Evolutionary conservation across 1,140 invertebrate genomes (phyloP).

Genomic region (Epicauta chinensis): DNA sequence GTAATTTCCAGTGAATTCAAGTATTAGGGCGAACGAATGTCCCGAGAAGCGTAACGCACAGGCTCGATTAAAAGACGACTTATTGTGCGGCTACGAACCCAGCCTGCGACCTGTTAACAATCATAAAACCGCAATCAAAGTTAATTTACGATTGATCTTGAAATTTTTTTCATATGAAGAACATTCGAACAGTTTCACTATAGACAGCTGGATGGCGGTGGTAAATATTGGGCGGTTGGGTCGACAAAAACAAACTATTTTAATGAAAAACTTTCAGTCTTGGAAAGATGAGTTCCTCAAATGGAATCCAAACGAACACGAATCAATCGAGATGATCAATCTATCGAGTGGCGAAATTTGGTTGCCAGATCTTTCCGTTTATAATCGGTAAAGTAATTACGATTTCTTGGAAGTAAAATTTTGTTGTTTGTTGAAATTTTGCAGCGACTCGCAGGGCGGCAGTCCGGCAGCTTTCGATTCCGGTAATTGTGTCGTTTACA

Average conservation of each 20-base stretch:
- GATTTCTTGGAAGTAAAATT: too few relatives aligned
- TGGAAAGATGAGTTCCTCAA: conserved; percentile 46
- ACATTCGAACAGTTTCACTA: conserved; percentile 22
- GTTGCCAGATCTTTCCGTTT: conserved; percentile 46
- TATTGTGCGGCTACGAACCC: conserved; percentile 49
- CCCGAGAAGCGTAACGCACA: not conserved
- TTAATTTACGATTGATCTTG: conserved; percentile 44
- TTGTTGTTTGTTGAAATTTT: conserved; percentile 33
- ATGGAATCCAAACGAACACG: conserved; percentile 45
- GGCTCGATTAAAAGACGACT: conserved; percentile 40
- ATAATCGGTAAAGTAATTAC: conserved; percentile 46
- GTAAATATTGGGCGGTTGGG: conserved; percentile 21
- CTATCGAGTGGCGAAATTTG: conserved; percentile 43
- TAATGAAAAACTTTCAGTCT: conserved; percentile 25
- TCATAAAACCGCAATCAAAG: conserved; percentile 40
- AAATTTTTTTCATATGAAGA: conserved; percentile 49
- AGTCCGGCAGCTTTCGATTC: conserved; percentile 19
- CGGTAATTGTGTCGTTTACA: conserved; percentile 41
- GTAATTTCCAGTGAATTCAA: too few relatives aligned
- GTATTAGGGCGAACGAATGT: too few relatives aligned
- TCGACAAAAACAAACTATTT: not conserved
- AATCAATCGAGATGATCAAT: conserved; percentile 39
- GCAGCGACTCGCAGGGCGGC: conserved; percentile 30
- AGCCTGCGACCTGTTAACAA: conserved; percentile 41
- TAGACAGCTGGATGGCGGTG: conserved; percentile 34